Base-by-base conservation (phyloP, 2,888 invertebrate species). In the Apoderus coryli region DNA sequence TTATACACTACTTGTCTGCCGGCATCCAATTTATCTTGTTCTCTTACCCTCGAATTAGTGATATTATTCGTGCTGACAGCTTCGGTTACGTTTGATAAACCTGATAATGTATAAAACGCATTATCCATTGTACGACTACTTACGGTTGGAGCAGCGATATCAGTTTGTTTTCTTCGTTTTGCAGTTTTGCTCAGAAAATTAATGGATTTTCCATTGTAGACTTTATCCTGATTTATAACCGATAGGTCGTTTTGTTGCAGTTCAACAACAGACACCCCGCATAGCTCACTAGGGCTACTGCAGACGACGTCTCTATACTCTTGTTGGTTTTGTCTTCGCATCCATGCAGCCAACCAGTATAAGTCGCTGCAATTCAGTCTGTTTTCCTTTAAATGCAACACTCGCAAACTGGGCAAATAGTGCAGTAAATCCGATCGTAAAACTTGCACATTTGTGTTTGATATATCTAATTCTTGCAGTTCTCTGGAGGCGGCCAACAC, bases 401-500 rank as follows among this genome's bases (percentile, higher is more conserved):
- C 63, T 42, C 70, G 68, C 28, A 85, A 53, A 48, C 77, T 72
- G 1, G 76, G 75, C 39, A 84, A 64, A 49, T 73, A 70, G 47
- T 71, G 70, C 27, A 74, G 57, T 33, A 84, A 59, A 51, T 78
- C 76, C 33, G 68, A 67, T 39, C 76, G 67, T 30, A 85, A 62
- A 39, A 64, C 64, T 31, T 69, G 67, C 45, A 82, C 60, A 37
- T 65, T 64, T 36, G 68, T 65, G 40, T 63, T 57, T 42, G 76
- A 68, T 35, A 86, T 55, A 56, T 82, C 72, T 35, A 88, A 57
- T 42, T 72, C 69, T 45, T 73, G 68, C 25, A 85, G 60, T 50
- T 72, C 69, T 30, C 72, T 67, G 46, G 79, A 71, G 2, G 77
- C 77, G 13, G 75, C 73, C 37, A 80, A 57, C 4, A 76, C 72